Percentiles rank a stretch among this genome's conserved stretches.
These are phyloP conservation scores for Sialia sialis DNA, from an alignment of 2,113 vertebrate species.

Conservation along the genomic window DNA sequence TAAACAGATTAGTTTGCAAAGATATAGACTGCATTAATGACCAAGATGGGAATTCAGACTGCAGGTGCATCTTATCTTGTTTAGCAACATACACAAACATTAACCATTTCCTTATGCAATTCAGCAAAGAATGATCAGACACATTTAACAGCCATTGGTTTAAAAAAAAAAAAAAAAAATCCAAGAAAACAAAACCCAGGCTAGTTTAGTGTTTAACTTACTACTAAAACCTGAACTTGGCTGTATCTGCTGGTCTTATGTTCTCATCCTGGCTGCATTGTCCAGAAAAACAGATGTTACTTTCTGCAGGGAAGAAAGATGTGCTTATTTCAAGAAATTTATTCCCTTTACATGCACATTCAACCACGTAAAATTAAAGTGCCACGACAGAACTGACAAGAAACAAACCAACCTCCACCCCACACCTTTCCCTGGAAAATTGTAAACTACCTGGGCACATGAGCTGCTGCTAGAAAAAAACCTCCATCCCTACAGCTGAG, in stretches of 20 bases:
- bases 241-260: constrained; percentile 17
- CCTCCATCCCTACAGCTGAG: neutral
- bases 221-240: constrained; percentile 45
- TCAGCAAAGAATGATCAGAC: neutral
- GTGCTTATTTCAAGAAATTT: constrained; percentile 45
- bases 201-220: neutral
- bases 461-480: neutral
- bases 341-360: constrained; percentile 5
- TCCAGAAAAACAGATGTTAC: constrained; percentile 59
- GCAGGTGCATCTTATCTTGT: constrained; percentile 70
- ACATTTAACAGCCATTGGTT: neutral
- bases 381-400: neutral
- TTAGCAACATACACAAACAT: constrained; percentile 35
- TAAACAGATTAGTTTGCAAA: constrained; percentile 84
- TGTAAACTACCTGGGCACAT: neutral
- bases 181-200: neutral
- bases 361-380: constrained; percentile 32
- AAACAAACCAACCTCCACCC: neutral
- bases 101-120: constrained; percentile 50
- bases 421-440: neutral
- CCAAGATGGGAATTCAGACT: constrained; percentile 57
- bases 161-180: neutral
- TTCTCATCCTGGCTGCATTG: constrained; percentile 47
- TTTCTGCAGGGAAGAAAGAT: constrained; percentile 46
- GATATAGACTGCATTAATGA: constrained; percentile 63